Evolutionary conservation across 2,113 vertebrate species (phyloP).

Genomic region (Brachypteracias leptosomus): DNA sequence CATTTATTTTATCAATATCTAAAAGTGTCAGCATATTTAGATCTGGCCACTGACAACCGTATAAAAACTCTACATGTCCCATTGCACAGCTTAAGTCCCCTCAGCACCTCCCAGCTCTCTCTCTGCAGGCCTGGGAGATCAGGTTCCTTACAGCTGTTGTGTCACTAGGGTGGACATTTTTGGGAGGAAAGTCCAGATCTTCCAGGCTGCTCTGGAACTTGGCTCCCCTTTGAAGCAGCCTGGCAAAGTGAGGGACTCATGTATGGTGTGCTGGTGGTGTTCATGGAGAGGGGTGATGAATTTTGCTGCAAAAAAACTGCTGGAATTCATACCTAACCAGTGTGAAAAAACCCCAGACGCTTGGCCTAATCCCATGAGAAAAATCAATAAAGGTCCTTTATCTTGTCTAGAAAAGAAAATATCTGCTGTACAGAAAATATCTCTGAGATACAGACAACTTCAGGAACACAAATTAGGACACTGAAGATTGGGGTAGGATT

Average conservation of each 20-base stretch:
- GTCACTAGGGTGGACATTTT: not conserved
- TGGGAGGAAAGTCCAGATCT: not conserved
- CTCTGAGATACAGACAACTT: not conserved
- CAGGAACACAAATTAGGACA: not conserved
- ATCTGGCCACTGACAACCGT: not conserved
- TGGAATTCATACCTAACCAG: not conserved
- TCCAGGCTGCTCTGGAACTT: not conserved
- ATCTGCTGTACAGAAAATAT: not conserved
- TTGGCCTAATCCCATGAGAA: not conserved
- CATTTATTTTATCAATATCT: not conserved
- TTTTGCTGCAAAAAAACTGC: fast-evolving
- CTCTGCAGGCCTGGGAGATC: not conserved
- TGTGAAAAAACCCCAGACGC: not conserved
- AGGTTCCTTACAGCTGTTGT: not conserved
- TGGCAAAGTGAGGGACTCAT: not conserved
- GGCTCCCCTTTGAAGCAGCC: not conserved
- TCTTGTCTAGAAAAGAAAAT: not conserved
- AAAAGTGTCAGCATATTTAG: not conserved
- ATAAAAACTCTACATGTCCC: not conserved
- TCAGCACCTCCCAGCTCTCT: not conserved
- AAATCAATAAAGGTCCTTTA: not conserved
- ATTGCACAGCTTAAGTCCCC: fast-evolving
- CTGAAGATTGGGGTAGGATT: not conserved
- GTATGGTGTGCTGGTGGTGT: fast-evolving
- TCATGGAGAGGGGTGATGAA: fast-evolving